These are phyloP conservation scores for Portunus trituberculatus DNA, from an alignment of 1,140 invertebrate species.

Conservation along the genomic window DNA sequence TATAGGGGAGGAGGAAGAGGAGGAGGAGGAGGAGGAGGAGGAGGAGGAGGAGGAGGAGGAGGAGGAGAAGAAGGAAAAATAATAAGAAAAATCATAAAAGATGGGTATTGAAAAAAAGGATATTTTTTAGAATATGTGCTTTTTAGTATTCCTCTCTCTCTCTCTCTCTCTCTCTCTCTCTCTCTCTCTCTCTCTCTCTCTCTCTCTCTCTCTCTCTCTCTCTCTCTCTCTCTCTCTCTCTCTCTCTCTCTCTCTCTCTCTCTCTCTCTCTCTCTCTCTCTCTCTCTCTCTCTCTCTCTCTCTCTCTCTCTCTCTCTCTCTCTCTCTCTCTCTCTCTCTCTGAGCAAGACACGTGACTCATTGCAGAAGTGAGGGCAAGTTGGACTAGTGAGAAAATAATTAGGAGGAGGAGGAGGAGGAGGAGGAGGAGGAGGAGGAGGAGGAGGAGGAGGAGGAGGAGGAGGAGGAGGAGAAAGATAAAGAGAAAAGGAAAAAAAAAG, in stretches of 20 bases:
- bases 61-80: no score
- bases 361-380: not conserved
- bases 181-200: not conserved
- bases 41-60: not conserved
- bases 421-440: not conserved
- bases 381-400: not conserved
- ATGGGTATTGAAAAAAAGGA: no score
- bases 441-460: not conserved
- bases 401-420: not conserved
- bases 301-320: slow-evolving; percentile 1
- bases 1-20: not conserved
- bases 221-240: not conserved
- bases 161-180: slow-evolving; percentile 1
- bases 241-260: slow-evolving; percentile 7
- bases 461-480: no score
- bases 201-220: not conserved
- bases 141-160: not conserved
- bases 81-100: not conserved
- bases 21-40: not conserved
- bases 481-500: no score
- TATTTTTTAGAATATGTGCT: not conserved
- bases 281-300: slow-evolving; percentile 20
- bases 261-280: slow-evolving; percentile 20
- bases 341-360: not conserved
- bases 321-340: not conserved